Percentiles rank a stretch among this genome's conserved stretches.
These are phyloP conservation scores for Canis aureus DNA, from an alignment of 2,113 vertebrate species.

Conservation along the genomic window DNA sequence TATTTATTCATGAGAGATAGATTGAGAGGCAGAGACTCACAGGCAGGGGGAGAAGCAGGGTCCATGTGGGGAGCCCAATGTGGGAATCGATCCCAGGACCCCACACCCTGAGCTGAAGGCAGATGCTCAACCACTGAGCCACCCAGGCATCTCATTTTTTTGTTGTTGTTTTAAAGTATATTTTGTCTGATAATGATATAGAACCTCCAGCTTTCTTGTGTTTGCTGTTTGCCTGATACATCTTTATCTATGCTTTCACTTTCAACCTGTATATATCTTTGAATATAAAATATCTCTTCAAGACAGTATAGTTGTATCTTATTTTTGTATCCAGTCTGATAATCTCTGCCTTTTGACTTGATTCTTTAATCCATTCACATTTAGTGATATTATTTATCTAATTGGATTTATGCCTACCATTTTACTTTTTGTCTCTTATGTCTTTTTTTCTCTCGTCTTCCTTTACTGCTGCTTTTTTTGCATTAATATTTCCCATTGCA, in stretches of 20 bases:
- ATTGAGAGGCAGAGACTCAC: no score
- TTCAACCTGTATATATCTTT: not conserved
- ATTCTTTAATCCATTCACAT: not conserved
- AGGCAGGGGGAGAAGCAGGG: no score
- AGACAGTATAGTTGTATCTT: not conserved
- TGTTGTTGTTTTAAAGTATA: not conserved
- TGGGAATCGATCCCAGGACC: no score
- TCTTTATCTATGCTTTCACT: not conserved
- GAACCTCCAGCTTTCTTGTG: not conserved
- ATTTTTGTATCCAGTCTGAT: not conserved
- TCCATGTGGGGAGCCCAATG: no score
- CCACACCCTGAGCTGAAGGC: not conserved
- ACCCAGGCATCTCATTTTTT: not conserved
- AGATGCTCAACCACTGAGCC: not conserved
- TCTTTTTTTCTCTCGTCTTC: not conserved
- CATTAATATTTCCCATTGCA: not conserved
- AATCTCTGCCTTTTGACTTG: not conserved
- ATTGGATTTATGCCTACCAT: not conserved
- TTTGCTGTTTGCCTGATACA: not conserved
- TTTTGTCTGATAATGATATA: not conserved
- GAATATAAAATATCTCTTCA: not conserved
- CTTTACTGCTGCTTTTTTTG: not conserved
- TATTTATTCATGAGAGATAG: no score
- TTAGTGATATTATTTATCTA: not conserved
- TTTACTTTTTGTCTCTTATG: not conserved